phyloP scores from a whole-genome alignment of 2,888 invertebrate genomes.

The Tipula lateralis region DNA sequence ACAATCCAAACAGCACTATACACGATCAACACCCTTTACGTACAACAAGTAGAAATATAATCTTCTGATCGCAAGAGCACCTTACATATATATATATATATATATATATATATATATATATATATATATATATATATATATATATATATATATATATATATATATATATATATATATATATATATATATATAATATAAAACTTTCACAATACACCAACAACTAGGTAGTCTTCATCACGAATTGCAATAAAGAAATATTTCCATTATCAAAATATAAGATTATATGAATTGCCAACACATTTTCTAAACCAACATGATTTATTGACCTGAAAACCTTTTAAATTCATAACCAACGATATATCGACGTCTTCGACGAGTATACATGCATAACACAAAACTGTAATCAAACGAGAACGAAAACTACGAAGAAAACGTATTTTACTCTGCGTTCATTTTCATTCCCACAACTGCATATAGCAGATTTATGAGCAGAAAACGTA shows the following conservation, averaged over 20 bases:
- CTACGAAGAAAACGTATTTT: background rate
- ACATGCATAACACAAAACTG: background rate
- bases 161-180: too few species aligned
- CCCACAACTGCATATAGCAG: background rate
- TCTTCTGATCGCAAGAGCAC: too few species aligned
- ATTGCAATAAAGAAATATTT: background rate
- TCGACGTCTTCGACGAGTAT: background rate
- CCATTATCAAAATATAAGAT: background rate
- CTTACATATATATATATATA: too few species aligned
- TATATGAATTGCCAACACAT: constrained; percentile 4
- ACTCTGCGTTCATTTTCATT: background rate
- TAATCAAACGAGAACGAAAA: background rate
- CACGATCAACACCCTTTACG: too few species aligned
- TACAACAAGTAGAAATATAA: too few species aligned
- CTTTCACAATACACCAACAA: background rate
- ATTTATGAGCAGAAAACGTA: background rate
- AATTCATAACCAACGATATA: background rate
- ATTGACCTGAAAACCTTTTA: constrained; percentile 24
- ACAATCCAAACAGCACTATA: too few species aligned
- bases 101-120: too few species aligned
- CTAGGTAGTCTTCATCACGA: background rate
- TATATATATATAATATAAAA: too few species aligned
- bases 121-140: too few species aligned
- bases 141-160: too few species aligned
- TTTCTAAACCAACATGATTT: background rate